These are phyloP conservation scores for Dolichomitus sp. DNA, from an alignment of 2,888 invertebrate genomes.

Conservation along the genomic window DNA sequence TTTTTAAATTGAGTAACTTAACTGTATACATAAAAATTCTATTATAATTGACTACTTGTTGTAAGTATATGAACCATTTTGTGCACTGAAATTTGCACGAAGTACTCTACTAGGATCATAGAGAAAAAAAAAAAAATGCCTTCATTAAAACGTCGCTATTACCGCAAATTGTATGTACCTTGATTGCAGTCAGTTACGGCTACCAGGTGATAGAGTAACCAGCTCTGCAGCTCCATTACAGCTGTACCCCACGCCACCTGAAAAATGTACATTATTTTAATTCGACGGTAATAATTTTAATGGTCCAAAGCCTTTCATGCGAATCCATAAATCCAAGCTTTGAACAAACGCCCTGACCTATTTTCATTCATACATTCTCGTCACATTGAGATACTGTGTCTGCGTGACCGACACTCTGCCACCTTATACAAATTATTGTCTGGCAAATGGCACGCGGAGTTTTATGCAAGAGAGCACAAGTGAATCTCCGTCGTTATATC, in stretches of 20 bases:
- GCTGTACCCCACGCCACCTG: conserved; percentile 86
- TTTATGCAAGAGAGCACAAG: conserved; percentile 10
- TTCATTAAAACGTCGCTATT: background rate
- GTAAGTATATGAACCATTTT: no score
- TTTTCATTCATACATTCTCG: background rate
- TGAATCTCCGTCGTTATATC: conserved; percentile 26
- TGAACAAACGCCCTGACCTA: conserved; percentile 8
- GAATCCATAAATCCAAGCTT: conserved; percentile 7
- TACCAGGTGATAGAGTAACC: conserved; percentile 85
- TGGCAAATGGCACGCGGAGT: conserved; percentile 19
- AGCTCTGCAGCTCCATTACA: conserved; percentile 85
- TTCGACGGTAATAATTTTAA: background rate
- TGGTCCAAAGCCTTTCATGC: background rate
- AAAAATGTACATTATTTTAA: conserved; percentile 46
- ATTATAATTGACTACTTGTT: no score
- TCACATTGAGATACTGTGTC: background rate
- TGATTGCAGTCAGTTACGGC: conserved; percentile 85
- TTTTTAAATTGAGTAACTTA: no score
- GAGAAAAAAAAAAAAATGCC: background rate
- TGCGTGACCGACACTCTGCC: background rate
- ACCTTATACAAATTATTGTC: conserved; percentile 15
- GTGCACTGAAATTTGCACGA: background rate
- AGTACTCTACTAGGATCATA: background rate
- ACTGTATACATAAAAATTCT: no score
- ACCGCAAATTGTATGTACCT: conserved; percentile 76